Evolutionary conservation across 2,888 invertebrate genomes (phyloP), one percentile per base, ranked within the genome.

Genomic region (Autographa gamma): DNA sequence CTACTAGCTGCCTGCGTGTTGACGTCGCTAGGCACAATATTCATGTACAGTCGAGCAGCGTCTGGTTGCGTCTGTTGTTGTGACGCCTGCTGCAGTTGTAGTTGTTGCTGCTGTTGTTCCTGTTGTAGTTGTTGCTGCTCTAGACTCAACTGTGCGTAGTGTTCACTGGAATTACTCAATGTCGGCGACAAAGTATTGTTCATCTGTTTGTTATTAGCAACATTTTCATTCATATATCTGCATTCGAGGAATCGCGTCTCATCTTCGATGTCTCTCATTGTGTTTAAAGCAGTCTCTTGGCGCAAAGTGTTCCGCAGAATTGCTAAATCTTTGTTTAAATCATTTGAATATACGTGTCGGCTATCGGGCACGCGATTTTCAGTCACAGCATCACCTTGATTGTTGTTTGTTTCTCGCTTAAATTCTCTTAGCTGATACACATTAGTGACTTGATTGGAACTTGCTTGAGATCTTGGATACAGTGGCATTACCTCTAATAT

Each of bases 391-490:
- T 94, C 93, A 71, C 89, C 83, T 79, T 92, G 93, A 79, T 96
- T 96, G 74, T 96, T 96, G 70, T 96, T 96, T 74, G 95, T 93
- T 83, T 96, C 96, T 81, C 93, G 91, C 79, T 96, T 96, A 84
- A 96, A 96, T 71, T 96, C 96, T 71, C 94, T 89, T 16, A 95
- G 78, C 81, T 96, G 96, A 85, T 96, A 97, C 2, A 96, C 90
- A 90, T 96, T 96, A 56, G 96, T 93, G 19, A 93, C 94, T 80
- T 95, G 95, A 78, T 90, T 93, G 69, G 85, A 85, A 83, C 89
- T 88, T 66, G 90, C 83, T 84, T 93, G 89, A 43, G 93, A 84
- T 59, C 93, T 88, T 56, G 96, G 95, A 80, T 95, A 94, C 16
- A 96, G 86, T 1, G 96, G 95, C 89, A 96, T 96, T 0, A 96